Evolutionary conservation across 1,140 invertebrate genomes (phyloP).

Genomic region (Sitodiplosis mosellana): DNA sequence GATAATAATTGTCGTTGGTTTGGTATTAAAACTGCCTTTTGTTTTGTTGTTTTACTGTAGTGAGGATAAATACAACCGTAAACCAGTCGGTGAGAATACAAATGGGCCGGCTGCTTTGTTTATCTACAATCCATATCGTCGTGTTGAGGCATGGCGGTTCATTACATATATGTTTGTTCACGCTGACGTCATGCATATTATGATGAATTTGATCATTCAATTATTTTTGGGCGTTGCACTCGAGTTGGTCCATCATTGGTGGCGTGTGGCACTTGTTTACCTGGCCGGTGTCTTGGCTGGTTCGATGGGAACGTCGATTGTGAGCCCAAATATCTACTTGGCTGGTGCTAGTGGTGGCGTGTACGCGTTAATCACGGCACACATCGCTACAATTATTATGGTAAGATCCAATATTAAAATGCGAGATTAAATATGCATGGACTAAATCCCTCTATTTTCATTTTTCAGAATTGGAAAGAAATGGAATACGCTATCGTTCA

Average conservation of each 20-base stretch:
- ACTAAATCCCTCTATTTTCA: slow-evolving; percentile 8
- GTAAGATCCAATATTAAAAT: slow-evolving; percentile 28
- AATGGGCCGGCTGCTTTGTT: slow-evolving; percentile 59
- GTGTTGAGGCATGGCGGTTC: slow-evolving; percentile 82
- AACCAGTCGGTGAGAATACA: slow-evolving; percentile 24
- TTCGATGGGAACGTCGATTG: slow-evolving; percentile 75
- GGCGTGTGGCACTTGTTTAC: slow-evolving; percentile 68
- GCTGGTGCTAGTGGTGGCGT: slow-evolving; percentile 93
- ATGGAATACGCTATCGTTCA: slow-evolving; percentile 77
- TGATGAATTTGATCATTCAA: slow-evolving; percentile 86
- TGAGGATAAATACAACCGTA: slow-evolving; percentile 19
- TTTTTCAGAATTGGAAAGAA: slow-evolving; percentile 69
- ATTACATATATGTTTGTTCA: slow-evolving; percentile 95
- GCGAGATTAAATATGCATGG: background rate
- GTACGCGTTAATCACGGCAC: slow-evolving; percentile 87
- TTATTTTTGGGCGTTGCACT: slow-evolving; percentile 79
- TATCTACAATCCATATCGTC: slow-evolving; percentile 77
- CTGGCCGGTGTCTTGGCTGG: slow-evolving; percentile 67
- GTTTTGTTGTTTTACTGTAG: no score
- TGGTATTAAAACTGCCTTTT: no score
- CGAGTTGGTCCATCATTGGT: slow-evolving; percentile 92
- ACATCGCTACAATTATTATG: slow-evolving; percentile 87
- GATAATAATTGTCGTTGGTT: no score
- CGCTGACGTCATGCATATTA: slow-evolving; percentile 44
- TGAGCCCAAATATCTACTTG: slow-evolving; percentile 68